Conservation (phyloP, 2,888 invertebrate genomes). For the Cerastoderma edule region DNA sequence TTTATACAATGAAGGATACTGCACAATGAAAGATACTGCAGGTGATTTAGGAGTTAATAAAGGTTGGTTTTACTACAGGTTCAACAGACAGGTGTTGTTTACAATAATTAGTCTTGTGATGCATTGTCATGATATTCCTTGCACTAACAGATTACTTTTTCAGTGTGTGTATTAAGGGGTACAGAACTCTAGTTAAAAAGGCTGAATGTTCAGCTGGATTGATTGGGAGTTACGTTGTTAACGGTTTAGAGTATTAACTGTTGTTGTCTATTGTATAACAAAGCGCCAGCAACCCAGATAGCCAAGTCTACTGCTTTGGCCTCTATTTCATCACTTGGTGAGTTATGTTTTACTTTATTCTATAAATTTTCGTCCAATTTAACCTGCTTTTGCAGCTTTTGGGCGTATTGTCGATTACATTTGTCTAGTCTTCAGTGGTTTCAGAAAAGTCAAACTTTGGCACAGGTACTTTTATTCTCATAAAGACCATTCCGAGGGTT, state of each 20-base stretch:
- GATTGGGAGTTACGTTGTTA: slow-evolving; percentile 11
- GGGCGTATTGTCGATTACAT: no score
- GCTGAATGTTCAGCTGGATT: slow-evolving; percentile 26
- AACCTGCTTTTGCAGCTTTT: no score
- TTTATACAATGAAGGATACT: neutral
- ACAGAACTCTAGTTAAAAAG: slow-evolving; percentile 9
- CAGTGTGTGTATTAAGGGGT: slow-evolving; percentile 35
- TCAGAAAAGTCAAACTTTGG: neutral
- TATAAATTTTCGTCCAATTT: neutral
- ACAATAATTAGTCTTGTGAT: neutral
- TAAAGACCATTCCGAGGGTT: no score
- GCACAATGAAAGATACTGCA: neutral
- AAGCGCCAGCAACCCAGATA: slow-evolving; percentile 88
- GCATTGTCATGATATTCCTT: neutral
- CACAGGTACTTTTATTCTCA: no score
- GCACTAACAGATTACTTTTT: slow-evolving; percentile 43
- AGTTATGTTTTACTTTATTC: slow-evolving; percentile 85
- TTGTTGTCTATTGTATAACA: slow-evolving; percentile 73
- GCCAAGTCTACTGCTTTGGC: slow-evolving; percentile 93
- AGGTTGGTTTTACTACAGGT: neutral
- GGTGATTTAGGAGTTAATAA: neutral
- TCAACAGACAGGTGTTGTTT: neutral
- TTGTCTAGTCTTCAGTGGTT: no score
- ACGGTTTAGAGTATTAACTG: slow-evolving; percentile 63
- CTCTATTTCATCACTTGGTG: slow-evolving; percentile 96